Base-by-base conservation (phyloP, 1,140 invertebrate genomes). In the Euborellia annulipes region DNA sequence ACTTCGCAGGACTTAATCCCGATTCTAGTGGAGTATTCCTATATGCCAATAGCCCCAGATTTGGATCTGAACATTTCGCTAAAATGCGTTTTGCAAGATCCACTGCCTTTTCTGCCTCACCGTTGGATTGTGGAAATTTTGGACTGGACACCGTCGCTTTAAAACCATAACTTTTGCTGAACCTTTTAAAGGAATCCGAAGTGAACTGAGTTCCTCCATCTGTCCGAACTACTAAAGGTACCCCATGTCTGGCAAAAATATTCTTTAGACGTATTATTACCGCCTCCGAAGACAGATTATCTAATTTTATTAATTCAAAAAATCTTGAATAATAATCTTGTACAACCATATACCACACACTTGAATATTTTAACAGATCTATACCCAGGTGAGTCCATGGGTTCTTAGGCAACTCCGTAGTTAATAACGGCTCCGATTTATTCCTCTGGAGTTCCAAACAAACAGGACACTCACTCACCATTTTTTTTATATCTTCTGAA, bases 141-240 rank as follows among this genome's bases (percentile, higher is more conserved):
- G 57, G 57, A n/a, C 49, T 50, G 20, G 54, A 57, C 6, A 53
- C 55, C 0, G 50, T 14, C 38, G 55, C 54, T 2, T 49, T 44
- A 47, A 68, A 61, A n/a, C 54, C 51, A 54, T 58, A 66, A 2
- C 56, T 45, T 32, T 55, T 50, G 8, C 56, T 47, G 52, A 67
- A 67, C 36, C 55, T 34, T 49, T 36, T 37, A 39, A 66, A 64
- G n/a, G 58, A 43, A 37, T 38, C 48, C 9, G 23, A 37, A 52
- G 30, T 52, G 50, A 42, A 52, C 47, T 22, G 32, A 20, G 21
- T 44, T 22, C 9, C 61, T 48, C 63, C 61, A 50, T 72, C 68
- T 0, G 59, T 58, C 18, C 68, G 58, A 4, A 54, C 2, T 16
- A 17, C 21, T 19, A 46, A 32, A 2, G 49, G 49, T 18, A 53